Evolutionary conservation across 2,113 vertebrate species (phyloP), one percentile per base, ranked within the genome.

Genomic region (Pseudorasbora parva): DNA sequence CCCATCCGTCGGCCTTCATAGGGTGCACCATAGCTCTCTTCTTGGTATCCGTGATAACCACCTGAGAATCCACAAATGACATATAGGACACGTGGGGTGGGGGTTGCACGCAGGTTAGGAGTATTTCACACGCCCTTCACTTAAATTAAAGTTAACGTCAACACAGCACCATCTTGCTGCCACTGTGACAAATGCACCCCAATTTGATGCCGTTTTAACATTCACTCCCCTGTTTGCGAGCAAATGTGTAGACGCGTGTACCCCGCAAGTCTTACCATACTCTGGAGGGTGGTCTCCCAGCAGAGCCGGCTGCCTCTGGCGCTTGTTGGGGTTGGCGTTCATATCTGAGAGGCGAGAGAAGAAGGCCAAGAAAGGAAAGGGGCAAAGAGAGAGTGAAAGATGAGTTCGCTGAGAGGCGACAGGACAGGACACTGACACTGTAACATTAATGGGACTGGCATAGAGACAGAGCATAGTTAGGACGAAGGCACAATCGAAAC

Each of bases 211-310:
- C 7, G 41, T 30, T 47, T 56, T 79, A 81, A 43, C 62, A 87
- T n/a, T 57, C 79, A 64, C 62, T 73, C 79, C 86, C 82, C 73
- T 41, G 25, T 51, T 76, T 77, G 73, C n/a, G 37, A 78, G 30
- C 73, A 41, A 76, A 45, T 78, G 83, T 66, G 68, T 60, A 47
- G 45, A 19, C 47, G 12, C 79, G 51, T 83, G 82, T 84, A 27
- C 81, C 81, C 56, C 41, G 74, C 45, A 47, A 74, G 84, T 41
- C 87, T 91, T 92, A 90, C 95, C 96, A 73, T 96, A 97, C 90
- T 97, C 96, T 51, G 95, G 95, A 4, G 96, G 96, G 86, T 97
- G 95, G 82, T 97, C 96, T 90, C 96, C 96, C 6, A 97, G 92
- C 57, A 97, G 94, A 66, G 96, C 95, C 60, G 96, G 96, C 91